Conservation (phyloP, 2,888 invertebrate species). For the Prenolepis imparis region DNA sequence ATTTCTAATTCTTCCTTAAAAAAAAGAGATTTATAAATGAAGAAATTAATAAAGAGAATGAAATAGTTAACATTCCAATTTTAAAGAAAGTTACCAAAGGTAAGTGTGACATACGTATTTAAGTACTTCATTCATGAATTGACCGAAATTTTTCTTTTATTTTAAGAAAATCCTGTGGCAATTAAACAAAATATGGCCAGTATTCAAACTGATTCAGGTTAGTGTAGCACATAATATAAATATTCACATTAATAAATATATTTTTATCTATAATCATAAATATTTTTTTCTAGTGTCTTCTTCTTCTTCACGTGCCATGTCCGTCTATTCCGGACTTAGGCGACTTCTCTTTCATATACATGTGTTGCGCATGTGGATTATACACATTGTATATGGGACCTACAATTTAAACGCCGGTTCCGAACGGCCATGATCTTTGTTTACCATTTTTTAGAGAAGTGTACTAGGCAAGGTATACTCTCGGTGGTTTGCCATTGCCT, state of each 20-base stretch:
- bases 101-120: conserved; percentile 4
- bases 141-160: not conserved
- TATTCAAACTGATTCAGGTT: conserved; percentile 17
- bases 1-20: not conserved
- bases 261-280: not conserved
- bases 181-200: not conserved
- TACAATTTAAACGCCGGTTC: too few relatives aligned
- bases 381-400: too few relatives aligned
- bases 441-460: too few relatives aligned
- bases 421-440: too few relatives aligned
- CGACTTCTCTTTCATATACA: too few relatives aligned
- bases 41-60: conserved; percentile 4
- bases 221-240: too few relatives aligned
- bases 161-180: not conserved
- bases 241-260: not conserved
- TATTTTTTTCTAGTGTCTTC: not conserved
- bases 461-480: too few relatives aligned
- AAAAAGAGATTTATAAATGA: not conserved
- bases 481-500: too few relatives aligned
- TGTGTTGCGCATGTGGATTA: too few relatives aligned
- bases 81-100: conserved; percentile 4
- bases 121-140: conserved; percentile 11
- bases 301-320: too few relatives aligned
- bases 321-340: too few relatives aligned
- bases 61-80: conserved; percentile 19